These are phyloP conservation scores for Callyntrura sp. DNA, from an alignment of 2,888 invertebrate genomes.

Conservation along the genomic window DNA sequence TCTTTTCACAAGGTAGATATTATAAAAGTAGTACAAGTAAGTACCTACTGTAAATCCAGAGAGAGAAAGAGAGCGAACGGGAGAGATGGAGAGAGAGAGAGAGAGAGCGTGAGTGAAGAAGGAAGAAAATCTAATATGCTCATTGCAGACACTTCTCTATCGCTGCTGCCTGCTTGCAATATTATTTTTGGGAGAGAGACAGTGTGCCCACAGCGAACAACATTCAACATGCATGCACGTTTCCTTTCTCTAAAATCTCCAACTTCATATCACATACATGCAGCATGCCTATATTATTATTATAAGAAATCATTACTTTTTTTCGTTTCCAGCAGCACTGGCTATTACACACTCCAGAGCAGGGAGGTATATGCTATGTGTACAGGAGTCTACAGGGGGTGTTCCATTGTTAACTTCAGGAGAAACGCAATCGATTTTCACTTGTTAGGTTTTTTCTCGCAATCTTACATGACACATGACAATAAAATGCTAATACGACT, in stretches of 20 bases:
- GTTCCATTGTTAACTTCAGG: not conserved
- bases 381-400: too few species aligned
- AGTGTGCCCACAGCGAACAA: too few species aligned
- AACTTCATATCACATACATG: not conserved
- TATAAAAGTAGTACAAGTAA: too few species aligned
- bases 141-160: too few species aligned
- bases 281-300: too few species aligned
- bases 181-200: too few species aligned
- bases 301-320: not conserved
- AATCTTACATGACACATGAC: not conserved
- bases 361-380: too few species aligned
- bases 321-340: not conserved
- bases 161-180: too few species aligned
- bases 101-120: too few species aligned
- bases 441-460: not conserved
- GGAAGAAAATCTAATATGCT: not conserved
- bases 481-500: not conserved
- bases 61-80: too few species aligned
- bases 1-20: not conserved
- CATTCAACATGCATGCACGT: not conserved
- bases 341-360: too few species aligned
- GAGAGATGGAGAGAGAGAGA: too few species aligned
- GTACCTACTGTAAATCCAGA: not conserved
- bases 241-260: not conserved
- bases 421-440: not conserved